Evolutionary conservation across 2,888 invertebrate species (phyloP), one percentile per base, ranked within the genome.

Genomic region (Agrenia bidenticulata): DNA sequence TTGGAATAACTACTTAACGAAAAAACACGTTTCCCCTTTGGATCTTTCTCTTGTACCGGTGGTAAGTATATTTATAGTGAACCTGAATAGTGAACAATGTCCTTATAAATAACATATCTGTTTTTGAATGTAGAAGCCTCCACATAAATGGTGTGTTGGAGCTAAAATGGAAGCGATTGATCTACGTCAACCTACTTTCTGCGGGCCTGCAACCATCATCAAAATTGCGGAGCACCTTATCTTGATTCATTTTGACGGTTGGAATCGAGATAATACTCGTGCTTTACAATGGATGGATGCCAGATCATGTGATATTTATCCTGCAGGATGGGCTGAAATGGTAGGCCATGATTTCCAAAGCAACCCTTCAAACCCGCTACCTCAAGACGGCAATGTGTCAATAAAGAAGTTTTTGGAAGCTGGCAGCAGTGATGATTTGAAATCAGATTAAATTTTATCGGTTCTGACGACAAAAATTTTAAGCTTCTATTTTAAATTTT

Each of bases 121-220:
- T 39, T 39, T 39, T 39, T 39, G 9, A 39, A 15, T n/a, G n/a
- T n/a, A 32, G 32, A 32, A 15, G 7, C 39, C 53, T 1, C 5
- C n/a, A 2, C 66, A 69, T 26, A 23, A 37, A 2, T 73, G 70
- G 32, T 56, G 57, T 7, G 21, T 56, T 5, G 73, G 73, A 0
- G 26, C 56, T 42, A 73, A 71, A 50, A 39, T 73, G 21, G 73
- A 73, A 63, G 73, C 73, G 1, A 54, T 61, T 1, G 70, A 70
- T 24, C n/a, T 66, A 1, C 27, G 49, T 7, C 54, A 63, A 39
- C 67, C 69, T n/a, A 54, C 54, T 0, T 70, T 62, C 39, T 17
- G 65, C 37, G 66, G 70, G 2, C 73, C 73, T 13, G 70, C 63
- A 1, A 73, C 73, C 0, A 62, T 73, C 4, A 11, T 61, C 0